Evolutionary conservation across 2,113 vertebrate genomes (phyloP), one percentile per base, ranked within the genome.

Genomic region (Stictonetta naevosa): DNA sequence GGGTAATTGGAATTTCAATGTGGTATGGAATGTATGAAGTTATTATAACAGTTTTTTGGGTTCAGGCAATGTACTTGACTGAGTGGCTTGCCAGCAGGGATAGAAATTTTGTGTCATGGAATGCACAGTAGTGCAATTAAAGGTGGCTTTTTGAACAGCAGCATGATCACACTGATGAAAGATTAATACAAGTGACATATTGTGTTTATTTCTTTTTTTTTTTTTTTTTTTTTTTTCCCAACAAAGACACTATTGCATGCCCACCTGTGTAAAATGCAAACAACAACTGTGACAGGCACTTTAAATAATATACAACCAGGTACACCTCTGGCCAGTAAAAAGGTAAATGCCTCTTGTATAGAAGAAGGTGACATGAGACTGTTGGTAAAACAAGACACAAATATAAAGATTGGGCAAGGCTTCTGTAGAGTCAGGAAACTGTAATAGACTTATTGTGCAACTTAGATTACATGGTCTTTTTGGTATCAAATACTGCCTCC

Each of bases 1-100:
- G 60, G 53, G 88, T 87, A 86, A 92, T 83, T 73, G 89, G 77
- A 78, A 79, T 93, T 92, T 84, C 60, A 62, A 6, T 82, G 33
- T 69, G 5, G 59, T 89, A 68, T 26, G 42, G 53, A 63, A 62
- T 85, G 11, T 31, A 53, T 48, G 26, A 83, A 69, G 58, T 86
- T 90, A 62, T n/a, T 16, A 36, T 55, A 20, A 22, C 78, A 76
- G 14, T 13, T 64, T 88, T 72, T 50, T 50, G 8, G n/a, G 13
- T 56, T 66, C 13, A 75, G 25, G 48, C 25, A 80, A 53, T 29
- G 75, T 33, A 8, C 14, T 12, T 84, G 31, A 31, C 8, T 75
- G 56, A 76, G 64, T 69, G 59, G 31, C 60, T 85, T 86, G 31
- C 25, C 56, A 67, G 25, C 25, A 62, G 55, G 26, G 23, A 53